These are phyloP conservation scores for Protodeltote pygarga DNA, from an alignment of 2,888 invertebrate species.

Conservation along the genomic window DNA sequence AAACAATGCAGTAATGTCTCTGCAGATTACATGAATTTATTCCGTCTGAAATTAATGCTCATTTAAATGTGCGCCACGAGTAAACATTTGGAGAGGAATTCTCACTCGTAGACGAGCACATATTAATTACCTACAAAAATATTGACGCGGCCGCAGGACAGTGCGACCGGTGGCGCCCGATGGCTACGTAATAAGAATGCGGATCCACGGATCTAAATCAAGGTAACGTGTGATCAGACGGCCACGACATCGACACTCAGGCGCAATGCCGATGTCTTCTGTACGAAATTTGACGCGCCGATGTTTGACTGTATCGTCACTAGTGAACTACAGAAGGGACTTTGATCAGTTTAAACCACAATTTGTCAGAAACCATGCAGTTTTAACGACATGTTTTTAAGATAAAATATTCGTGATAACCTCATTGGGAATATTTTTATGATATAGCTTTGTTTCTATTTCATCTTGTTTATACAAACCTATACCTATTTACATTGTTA, in stretches of 20 bases:
- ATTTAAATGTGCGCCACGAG: slow-evolving; percentile 49
- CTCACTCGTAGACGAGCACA: slow-evolving; percentile 62
- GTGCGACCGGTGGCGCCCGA: slow-evolving; percentile 73
- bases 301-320: slow-evolving; percentile 18
- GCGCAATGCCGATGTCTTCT: slow-evolving; percentile 54
- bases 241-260: slow-evolving; percentile 58
- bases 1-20: slow-evolving; percentile 35
- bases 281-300: slow-evolving; percentile 43
- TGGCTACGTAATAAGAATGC: slow-evolving; percentile 81
- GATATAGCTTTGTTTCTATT: slow-evolving; percentile 25
- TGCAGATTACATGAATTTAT: slow-evolving; percentile 29
- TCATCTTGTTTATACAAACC: slow-evolving; percentile 14
- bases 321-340: slow-evolving; percentile 2
- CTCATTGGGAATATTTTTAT: slow-evolving; percentile 28
- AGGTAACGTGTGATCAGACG: slow-evolving; percentile 75
- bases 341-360: slow-evolving; percentile 11
- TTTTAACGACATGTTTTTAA: slow-evolving; percentile 20
- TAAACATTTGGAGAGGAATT: slow-evolving; percentile 67
- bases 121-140: slow-evolving; percentile 83
- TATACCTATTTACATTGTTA: slow-evolving; percentile 8
- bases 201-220: slow-evolving; percentile 82
- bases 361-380: slow-evolving; percentile 21
- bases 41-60: slow-evolving; percentile 20
- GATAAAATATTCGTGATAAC: slow-evolving; percentile 27
- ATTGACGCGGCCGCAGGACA: slow-evolving; percentile 72